These are phyloP conservation scores for Melieria omissa DNA, from an alignment of 2,888 invertebrate species.

Conservation along the genomic window DNA sequence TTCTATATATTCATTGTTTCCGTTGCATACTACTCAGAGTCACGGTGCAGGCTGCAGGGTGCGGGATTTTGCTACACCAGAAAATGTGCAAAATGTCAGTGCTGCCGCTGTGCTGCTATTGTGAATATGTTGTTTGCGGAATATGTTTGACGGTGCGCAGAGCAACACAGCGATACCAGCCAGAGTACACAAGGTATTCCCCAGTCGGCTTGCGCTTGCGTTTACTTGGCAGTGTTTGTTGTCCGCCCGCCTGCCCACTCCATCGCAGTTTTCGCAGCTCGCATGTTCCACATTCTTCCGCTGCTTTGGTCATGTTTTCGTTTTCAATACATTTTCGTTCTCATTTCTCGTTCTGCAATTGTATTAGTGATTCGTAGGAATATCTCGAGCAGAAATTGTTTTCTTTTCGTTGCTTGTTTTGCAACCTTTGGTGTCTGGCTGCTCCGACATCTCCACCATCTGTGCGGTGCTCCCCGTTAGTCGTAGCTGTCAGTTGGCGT, in stretches of 20 bases:
- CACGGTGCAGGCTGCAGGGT: no score
- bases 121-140: no score
- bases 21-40: no score
- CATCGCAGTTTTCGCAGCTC: background rate
- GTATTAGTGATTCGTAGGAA: slow-evolving; percentile 29
- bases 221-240: background rate
- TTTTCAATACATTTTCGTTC: slow-evolving; percentile 38
- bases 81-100: background rate
- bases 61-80: background rate
- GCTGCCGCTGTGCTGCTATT: no score
- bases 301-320: slow-evolving; percentile 40
- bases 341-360: slow-evolving; percentile 37
- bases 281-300: slow-evolving; percentile 58
- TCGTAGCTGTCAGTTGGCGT: no score
- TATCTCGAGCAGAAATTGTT: slow-evolving; percentile 39
- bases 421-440: background rate
- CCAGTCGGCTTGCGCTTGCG: background rate
- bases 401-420: background rate
- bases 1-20: no score
- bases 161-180: background rate
- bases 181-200: slow-evolving; percentile 7
- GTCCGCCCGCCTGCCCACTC: no score
- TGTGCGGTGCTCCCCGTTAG: no score
- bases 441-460: no score
- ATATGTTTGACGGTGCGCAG: background rate